Evolutionary conservation across 53 echinoderm and acorn worm genomes (phyloP).

Genomic region (Temnopleurus reevesii): DNA sequence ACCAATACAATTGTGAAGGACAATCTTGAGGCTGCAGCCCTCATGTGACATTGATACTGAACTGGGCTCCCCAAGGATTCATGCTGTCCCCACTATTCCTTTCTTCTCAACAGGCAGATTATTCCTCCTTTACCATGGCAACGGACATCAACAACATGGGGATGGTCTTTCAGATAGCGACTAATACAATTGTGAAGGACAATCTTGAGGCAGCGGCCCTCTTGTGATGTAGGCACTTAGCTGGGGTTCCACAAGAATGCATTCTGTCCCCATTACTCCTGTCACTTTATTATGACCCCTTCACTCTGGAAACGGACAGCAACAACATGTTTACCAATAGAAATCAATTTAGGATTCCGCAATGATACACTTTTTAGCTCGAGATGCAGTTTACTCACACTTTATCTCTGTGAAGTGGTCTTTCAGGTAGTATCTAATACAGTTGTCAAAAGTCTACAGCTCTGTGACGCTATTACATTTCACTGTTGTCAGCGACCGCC

Average conservation of each 20-base stretch:
- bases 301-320: too few relatives aligned
- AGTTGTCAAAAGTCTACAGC: too few relatives aligned
- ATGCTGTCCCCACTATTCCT: not conserved
- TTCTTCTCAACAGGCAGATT: too few relatives aligned
- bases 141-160: conserved; percentile 94
- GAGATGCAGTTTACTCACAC: too few relatives aligned
- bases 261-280: not conserved
- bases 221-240: conserved; percentile 58
- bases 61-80: not conserved
- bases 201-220: conserved; percentile 81
- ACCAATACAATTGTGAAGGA: conserved; percentile 88
- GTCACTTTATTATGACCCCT: too few relatives aligned
- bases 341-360: too few relatives aligned
- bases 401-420: too few relatives aligned
- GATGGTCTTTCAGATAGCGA: conserved; percentile 94
- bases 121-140: conserved; percentile 97
- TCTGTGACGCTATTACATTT: too few relatives aligned
- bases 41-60: conserved; percentile 56
- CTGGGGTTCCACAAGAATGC: not conserved
- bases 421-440: too few relatives aligned
- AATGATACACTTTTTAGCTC: too few relatives aligned
- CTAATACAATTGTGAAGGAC: conserved; percentile 85
- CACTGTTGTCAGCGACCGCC: too few relatives aligned
- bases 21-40: conserved; percentile 75
- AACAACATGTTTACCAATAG: too few relatives aligned